These are phyloP conservation scores for Ctenosaura bakeri DNA, from an alignment of 2,797 vertebrate species.

Conservation along the genomic window DNA sequence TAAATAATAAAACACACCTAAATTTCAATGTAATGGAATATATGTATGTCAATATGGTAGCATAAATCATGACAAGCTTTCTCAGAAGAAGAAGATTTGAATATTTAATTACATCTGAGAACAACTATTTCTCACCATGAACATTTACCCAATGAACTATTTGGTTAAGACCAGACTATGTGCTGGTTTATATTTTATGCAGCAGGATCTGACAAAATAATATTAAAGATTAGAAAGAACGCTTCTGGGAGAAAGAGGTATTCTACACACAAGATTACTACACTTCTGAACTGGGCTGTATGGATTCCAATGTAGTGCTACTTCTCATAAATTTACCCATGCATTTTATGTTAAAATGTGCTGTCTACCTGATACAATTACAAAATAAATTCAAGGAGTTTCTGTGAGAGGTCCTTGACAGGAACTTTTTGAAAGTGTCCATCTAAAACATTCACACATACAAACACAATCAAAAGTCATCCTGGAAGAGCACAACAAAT, in stretches of 20 bases:
- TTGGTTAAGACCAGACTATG: background rate
- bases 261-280: background rate
- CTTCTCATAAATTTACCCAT: background rate
- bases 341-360: background rate
- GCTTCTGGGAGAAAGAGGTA: background rate
- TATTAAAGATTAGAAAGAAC: background rate
- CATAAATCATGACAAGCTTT: constrained; percentile 34
- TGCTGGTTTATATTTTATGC: background rate
- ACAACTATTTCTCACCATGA: background rate
- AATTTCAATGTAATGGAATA: constrained; percentile 39
- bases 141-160: background rate
- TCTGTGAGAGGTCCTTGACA: too few species aligned
- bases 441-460: background rate
- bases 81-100: background rate
- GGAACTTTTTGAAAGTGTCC: background rate
- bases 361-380: background rate
- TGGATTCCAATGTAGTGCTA: background rate
- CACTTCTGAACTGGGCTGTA: background rate
- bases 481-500: background rate
- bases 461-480: background rate
- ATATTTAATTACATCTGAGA: too few species aligned
- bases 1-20: constrained; percentile 28
- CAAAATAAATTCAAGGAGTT: background rate
- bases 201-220: background rate
- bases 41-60: constrained; percentile 12